Percentiles rank a stretch among this genome's conserved stretches.
These are phyloP conservation scores for Holothuria glaberrima DNA, from an alignment of 35 echinoderm and acorn worm genomes.

Conservation along the genomic window DNA sequence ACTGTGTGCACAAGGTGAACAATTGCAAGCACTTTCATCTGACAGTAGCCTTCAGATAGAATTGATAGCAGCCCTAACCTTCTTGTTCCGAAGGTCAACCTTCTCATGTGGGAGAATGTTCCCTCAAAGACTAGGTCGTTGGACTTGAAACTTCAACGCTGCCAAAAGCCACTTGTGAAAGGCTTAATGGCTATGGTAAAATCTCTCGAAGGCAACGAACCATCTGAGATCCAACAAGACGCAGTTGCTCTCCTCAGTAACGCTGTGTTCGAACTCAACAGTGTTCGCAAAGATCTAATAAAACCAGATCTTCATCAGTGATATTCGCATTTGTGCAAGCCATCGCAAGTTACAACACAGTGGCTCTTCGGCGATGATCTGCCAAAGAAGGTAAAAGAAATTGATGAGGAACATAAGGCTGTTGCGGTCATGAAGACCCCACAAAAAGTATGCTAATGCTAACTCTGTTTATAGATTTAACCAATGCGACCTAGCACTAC, in stretches of 20 bases:
- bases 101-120: constrained; percentile 53
- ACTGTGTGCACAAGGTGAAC: too few relatives aligned
- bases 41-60: too few relatives aligned
- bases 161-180: constrained; percentile 60
- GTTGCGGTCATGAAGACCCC: constrained; percentile 46
- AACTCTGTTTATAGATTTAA: background rate
- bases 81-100: constrained; percentile 54
- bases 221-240: constrained; percentile 57
- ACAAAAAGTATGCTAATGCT: background rate
- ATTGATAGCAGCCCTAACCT: too few relatives aligned
- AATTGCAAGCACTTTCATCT: too few relatives aligned
- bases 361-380: constrained; percentile 65
- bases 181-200: constrained; percentile 31
- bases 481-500: background rate
- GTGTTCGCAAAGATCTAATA: constrained; percentile 52
- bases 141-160: constrained; percentile 52
- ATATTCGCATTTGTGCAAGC: constrained; percentile 61
- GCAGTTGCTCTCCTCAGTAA: constrained; percentile 30
- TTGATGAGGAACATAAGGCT: constrained; percentile 64
- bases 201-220: background rate
- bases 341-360: constrained; percentile 10
- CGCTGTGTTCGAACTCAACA: constrained; percentile 54
- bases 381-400: constrained; percentile 50
- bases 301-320: constrained; percentile 50
- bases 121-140: background rate